Evolutionary conservation across 2,888 invertebrate species (phyloP).

Genomic region (Podabrus alpinus): DNA sequence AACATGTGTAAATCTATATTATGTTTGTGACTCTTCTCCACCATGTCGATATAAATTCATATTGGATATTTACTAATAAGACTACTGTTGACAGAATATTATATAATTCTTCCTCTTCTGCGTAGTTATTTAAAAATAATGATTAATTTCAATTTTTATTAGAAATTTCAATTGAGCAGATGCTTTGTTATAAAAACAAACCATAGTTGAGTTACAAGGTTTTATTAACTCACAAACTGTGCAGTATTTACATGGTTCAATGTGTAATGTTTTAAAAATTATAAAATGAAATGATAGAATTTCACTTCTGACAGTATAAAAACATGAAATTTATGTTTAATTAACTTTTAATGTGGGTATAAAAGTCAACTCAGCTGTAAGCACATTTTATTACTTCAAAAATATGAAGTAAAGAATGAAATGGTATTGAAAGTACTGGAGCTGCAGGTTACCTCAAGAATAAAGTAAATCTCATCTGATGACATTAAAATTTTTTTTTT

Average conservation of each 20-base stretch:
- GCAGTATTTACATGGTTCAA: background rate
- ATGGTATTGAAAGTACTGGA: background rate
- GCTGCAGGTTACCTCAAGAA: background rate
- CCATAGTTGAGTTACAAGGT: too few species aligned
- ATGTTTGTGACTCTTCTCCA: too few species aligned
- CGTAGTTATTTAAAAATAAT: too few species aligned
- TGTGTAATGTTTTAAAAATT: background rate
- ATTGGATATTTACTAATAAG: too few species aligned
- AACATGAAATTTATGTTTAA: background rate
- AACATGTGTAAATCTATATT: too few species aligned
- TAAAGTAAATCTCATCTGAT: background rate
- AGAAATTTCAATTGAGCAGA: too few species aligned
- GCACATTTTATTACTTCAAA: background rate
- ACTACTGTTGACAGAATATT: too few species aligned
- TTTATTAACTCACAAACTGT: background rate
- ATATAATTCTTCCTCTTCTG: too few species aligned
- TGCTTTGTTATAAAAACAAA: too few species aligned
- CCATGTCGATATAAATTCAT: too few species aligned
- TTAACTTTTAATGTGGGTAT: background rate
- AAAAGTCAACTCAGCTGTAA: background rate
- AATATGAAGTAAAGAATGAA: background rate
- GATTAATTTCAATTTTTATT: too few species aligned
- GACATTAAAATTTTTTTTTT: background rate
- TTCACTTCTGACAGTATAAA: background rate
- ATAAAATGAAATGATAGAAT: background rate